Evolutionary conservation across 2,797 vertebrate species (phyloP).

Genomic region (Smutsia gigantea): DNA sequence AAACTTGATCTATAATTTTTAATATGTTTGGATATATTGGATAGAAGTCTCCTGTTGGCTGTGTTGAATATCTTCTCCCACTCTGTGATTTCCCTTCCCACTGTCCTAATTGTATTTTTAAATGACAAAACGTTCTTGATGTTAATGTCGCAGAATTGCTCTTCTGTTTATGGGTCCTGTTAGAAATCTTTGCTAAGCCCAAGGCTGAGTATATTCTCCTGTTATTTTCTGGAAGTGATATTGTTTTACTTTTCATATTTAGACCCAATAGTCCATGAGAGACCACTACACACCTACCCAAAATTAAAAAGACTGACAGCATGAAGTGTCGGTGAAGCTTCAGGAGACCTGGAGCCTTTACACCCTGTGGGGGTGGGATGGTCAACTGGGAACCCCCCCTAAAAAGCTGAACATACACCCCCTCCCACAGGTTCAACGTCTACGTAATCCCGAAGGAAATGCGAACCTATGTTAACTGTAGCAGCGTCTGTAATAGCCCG

Average conservation of each 20-base stretch:
- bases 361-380: neutral
- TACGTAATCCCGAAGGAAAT: neutral
- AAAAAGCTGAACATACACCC: neutral
- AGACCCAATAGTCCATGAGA: neutral
- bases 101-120: neutral
- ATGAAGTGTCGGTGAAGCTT: neutral
- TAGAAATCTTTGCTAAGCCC: neutral
- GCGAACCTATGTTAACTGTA: rapidly evolving
- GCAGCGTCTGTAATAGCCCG: rapidly evolving
- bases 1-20: neutral
- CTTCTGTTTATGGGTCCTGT: neutral
- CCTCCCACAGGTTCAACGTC: no score
- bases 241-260: neutral
- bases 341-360: neutral
- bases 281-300: neutral
- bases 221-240: neutral
- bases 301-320: neutral
- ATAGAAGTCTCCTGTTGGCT: neutral
- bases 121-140: neutral
- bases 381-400: neutral
- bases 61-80: neutral
- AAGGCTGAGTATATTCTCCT: neutral
- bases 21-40: neutral
- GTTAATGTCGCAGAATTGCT: neutral
- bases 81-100: neutral